Evolutionary conservation across 1,140 invertebrate species (phyloP).

Genomic region (Drosophila sp.): DNA sequence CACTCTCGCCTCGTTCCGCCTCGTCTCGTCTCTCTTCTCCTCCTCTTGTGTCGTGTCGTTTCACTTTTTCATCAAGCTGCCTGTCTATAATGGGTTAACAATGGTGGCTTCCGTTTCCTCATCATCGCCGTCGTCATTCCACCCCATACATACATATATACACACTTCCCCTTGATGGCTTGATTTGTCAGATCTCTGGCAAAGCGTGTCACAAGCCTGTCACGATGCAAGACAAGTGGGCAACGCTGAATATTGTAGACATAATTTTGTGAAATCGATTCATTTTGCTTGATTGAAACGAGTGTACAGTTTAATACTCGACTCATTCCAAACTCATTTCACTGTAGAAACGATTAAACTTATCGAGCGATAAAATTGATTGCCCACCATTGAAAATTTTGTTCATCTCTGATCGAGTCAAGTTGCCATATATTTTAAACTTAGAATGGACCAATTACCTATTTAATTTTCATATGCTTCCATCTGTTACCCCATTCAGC

Average conservation of each 20-base stretch:
- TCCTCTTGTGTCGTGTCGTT: too few species aligned
- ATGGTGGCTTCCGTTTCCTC: constrained; percentile 4
- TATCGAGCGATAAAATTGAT: too few species aligned
- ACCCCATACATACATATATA: not conserved
- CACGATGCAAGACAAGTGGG: constrained; percentile 30
- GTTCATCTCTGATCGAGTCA: too few species aligned
- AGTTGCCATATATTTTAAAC: too few species aligned
- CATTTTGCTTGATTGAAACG: not conserved
- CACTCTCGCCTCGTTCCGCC: not conserved
- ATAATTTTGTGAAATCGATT: not conserved
- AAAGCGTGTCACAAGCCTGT: constrained; percentile 48
- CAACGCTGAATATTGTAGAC: not conserved
- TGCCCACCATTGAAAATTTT: too few species aligned
- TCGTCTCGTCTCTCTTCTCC: not conserved
- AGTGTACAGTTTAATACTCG: not conserved
- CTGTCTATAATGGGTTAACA: constrained; percentile 49
- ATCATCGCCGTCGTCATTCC: not conserved
- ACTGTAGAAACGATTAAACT: not conserved
- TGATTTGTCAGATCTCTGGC: constrained; percentile 57
- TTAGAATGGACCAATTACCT: not conserved
- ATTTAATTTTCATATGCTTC: constrained; percentile 30
- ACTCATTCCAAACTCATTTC: not conserved
- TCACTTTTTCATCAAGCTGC: constrained; percentile 8
- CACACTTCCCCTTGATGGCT: constrained; percentile 7
- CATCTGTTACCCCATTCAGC: constrained; percentile 21